Evolutionary conservation across 2,888 invertebrate genomes (phyloP).

Genomic region (Trachelus tabidus): DNA sequence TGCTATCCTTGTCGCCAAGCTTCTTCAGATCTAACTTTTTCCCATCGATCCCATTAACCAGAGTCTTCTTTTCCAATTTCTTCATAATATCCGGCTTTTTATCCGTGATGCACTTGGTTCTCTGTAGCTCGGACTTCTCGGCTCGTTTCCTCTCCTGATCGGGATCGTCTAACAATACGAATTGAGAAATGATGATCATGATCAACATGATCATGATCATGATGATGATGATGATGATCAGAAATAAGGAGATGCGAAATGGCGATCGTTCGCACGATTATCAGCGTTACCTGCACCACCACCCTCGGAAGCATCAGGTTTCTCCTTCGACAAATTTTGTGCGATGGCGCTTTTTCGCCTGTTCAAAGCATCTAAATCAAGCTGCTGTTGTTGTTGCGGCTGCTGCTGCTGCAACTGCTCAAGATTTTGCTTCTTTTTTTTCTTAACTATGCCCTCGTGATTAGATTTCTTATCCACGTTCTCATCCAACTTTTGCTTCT

Average conservation of each 20-base stretch:
- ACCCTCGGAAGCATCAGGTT: slow-evolving; percentile 57
- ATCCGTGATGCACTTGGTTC: slow-evolving; percentile 27
- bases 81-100: slow-evolving; percentile 32
- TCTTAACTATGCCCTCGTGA: slow-evolving; percentile 56
- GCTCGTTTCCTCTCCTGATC: slow-evolving; percentile 53
- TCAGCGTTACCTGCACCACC: slow-evolving; percentile 26
- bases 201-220: not conserved
- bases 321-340: slow-evolving; percentile 61
- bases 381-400: slow-evolving; percentile 32
- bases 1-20: slow-evolving; percentile 62
- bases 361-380: slow-evolving; percentile 35
- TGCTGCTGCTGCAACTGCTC: slow-evolving; percentile 17
- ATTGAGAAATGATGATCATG: slow-evolving; percentile 7
- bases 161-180: slow-evolving; percentile 54
- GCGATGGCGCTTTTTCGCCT: slow-evolving; percentile 33
- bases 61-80: slow-evolving; percentile 31
- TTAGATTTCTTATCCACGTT: slow-evolving; percentile 58
- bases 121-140: slow-evolving; percentile 36
- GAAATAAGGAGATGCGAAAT: not conserved
- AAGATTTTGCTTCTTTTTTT: slow-evolving; percentile 46
- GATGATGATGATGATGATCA: not conserved
- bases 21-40: slow-evolving; percentile 50
- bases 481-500: slow-evolving; percentile 65
- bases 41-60: slow-evolving; percentile 47
- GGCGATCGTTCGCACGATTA: not conserved